Percentiles rank a stretch among this genome's conserved stretches.
These are phyloP conservation scores for Ophion ventricosus DNA, from an alignment of 2,888 invertebrate genomes.

Conservation along the genomic window DNA sequence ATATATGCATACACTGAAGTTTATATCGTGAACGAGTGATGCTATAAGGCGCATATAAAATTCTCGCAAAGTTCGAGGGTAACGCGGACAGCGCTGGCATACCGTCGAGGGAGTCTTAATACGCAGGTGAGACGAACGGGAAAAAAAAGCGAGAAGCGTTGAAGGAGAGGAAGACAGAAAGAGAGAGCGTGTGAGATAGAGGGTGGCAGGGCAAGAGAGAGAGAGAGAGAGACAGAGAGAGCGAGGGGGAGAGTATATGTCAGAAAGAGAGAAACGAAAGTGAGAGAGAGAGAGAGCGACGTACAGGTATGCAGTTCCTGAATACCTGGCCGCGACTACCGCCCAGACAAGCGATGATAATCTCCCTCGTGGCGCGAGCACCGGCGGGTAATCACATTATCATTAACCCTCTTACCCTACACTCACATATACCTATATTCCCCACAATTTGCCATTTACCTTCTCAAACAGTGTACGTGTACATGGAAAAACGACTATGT, in stretches of 20 bases:
- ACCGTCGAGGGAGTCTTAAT: conserved; percentile 30
- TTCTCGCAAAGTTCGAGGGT: conserved; percentile 39
- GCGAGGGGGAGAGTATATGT: neutral
- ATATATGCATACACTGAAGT: conserved; percentile 21
- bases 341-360: conserved; percentile 50
- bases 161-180: neutral
- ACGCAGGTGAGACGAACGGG: conserved; percentile 17
- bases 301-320: conserved; percentile 4
- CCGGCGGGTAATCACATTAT: conserved; percentile 58
- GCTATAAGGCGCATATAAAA: conserved; percentile 44
- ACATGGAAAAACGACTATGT: neutral
- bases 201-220: neutral
- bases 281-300: neutral
- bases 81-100: neutral
- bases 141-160: neutral
- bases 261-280: neutral
- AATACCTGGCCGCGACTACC: conserved; percentile 51
- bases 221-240: neutral
- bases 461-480: neutral
- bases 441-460: neutral
- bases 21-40: conserved; percentile 11
- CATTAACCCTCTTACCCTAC: conserved; percentile 55
- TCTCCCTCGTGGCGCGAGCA: conserved; percentile 23
- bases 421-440: conserved; percentile 4
- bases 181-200: no score